A percentile compares a stretch with the other conserved stretches of the same genome.
Evolutionary conservation across 2,888 invertebrate species (phyloP).

Genomic region (Eupithecia vulgata): DNA sequence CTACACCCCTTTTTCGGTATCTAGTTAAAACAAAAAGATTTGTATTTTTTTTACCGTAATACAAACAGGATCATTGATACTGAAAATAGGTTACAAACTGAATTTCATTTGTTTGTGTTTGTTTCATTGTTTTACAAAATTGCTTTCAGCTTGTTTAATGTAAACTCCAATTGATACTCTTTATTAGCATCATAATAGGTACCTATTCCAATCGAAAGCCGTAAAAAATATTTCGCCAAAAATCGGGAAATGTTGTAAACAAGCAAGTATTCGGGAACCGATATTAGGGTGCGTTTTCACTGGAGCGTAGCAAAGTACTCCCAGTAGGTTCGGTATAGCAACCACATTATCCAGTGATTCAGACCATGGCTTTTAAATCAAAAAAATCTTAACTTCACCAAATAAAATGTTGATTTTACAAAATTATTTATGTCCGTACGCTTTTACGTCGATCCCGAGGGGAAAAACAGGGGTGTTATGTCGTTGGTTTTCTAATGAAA

Average conservation of each 20-base stretch:
- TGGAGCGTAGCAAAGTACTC: slow-evolving; percentile 4
- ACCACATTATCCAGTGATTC: no score
- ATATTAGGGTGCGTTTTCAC: slow-evolving; percentile 19
- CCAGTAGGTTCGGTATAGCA: no score
- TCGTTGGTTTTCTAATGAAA: no score
- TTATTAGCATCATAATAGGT: slow-evolving; percentile 15
- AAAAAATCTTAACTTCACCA: neutral
- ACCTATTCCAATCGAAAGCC: slow-evolving; percentile 12
- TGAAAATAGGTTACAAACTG: neutral
- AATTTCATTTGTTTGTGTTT: slow-evolving; percentile 8
- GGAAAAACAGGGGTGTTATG: no score
- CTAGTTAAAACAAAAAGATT: neutral
- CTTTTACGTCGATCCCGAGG: no score
- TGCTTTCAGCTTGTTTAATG: slow-evolving; percentile 15
- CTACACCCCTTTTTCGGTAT: neutral
- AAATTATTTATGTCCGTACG: no score
- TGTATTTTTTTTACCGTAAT: neutral
- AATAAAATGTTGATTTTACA: neutral
- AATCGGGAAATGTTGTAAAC: slow-evolving; percentile 31
- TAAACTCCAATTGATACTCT: slow-evolving; percentile 24
- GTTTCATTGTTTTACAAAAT: slow-evolving; percentile 1
- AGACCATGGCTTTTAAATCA: neutral
- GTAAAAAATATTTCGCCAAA: slow-evolving; percentile 28
- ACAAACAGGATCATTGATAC: neutral
- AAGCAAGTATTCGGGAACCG: slow-evolving; percentile 25